Evolutionary conservation across 2,113 vertebrate species (phyloP), one percentile per base, ranked within the genome.

Genomic region (Pelecanus crispus): DNA sequence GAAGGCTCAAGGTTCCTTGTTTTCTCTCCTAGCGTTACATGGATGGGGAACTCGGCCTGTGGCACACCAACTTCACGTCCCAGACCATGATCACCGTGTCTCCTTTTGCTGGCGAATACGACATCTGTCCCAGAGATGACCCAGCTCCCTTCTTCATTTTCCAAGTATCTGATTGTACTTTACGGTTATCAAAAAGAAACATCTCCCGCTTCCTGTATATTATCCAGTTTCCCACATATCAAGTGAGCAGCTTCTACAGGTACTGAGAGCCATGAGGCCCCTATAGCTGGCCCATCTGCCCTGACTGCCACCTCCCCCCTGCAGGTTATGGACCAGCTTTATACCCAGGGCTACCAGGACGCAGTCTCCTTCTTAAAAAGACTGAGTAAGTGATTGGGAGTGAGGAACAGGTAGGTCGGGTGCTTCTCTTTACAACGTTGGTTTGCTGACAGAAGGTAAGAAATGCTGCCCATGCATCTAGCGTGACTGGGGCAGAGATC

Each of bases 1-100:
- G 9, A 31, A 13, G 36, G 17, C 83, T 94, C n/a, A 92, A 34
- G 28, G 36, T 19, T 73, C 10, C 21, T 78, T 50, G 11, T 34
- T 44, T 2, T 53, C 50, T 45, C 40, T 81, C 26, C 31, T 78
- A 99, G 98, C 78, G 93, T 50, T 99, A 98, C 10, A 0, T 98
- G 31, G 99, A 99, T 15, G 98, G 99, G 6, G 98, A 98, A 22
- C 95, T 99, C 11, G 96, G 87, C 45, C 96, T 97, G 88, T 98
- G 98, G 86, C 94, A 81, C 61, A 97, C 98, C 3, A 12, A 80
- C 14, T 58, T 93, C 1, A n/a, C 91, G 13, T 65, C 81, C 66
- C 70, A 10, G 9, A 63, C 5, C 38, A 98, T 94, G 2, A 89
- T 99, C 92, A 98, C 98, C 0, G 84, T 99, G 58, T 98, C 96